These are phyloP conservation scores for Turritopsis dohrnii DNA, from an alignment of 30 jellyfish, hydroid and myxozoan species.

Conservation along the genomic window DNA sequence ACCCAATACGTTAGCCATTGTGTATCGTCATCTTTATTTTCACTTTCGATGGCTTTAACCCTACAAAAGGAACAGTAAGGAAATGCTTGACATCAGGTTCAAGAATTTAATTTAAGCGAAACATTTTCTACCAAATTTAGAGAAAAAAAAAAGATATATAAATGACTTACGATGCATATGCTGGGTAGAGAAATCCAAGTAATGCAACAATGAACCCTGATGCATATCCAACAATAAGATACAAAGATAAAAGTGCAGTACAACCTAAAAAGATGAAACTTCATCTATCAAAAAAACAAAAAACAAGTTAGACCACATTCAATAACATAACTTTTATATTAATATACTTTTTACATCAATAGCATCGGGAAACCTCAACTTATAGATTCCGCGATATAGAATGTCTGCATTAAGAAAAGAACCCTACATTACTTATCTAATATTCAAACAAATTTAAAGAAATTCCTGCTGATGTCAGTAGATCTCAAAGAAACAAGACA, in stretches of 20 bases:
- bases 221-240: slow-evolving; percentile 96
- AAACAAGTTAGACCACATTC: not conserved
- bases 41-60: slow-evolving; percentile 98
- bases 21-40: slow-evolving; percentile 94
- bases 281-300: not conserved
- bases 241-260: slow-evolving; percentile 57
- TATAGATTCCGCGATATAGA: too few species aligned
- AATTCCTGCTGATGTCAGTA: too few species aligned
- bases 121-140: too few species aligned
- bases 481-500: too few species aligned
- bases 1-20: slow-evolving; percentile 99
- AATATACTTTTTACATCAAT: too few species aligned
- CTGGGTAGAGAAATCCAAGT: slow-evolving; percentile 96
- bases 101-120: not conserved
- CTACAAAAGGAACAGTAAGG: slow-evolving; percentile 23
- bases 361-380: too few species aligned
- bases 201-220: slow-evolving; percentile 82
- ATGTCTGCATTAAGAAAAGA: too few species aligned
- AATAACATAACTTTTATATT: too few species aligned
- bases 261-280: slow-evolving; percentile 45
- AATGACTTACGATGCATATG: slow-evolving; percentile 96
- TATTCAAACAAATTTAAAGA: too few species aligned
- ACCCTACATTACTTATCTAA: too few species aligned
- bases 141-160: too few species aligned
- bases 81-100: not conserved